Evolutionary conservation across 2,113 vertebrate genomes (phyloP).

Genomic region (Trematomus loennbergii): DNA sequence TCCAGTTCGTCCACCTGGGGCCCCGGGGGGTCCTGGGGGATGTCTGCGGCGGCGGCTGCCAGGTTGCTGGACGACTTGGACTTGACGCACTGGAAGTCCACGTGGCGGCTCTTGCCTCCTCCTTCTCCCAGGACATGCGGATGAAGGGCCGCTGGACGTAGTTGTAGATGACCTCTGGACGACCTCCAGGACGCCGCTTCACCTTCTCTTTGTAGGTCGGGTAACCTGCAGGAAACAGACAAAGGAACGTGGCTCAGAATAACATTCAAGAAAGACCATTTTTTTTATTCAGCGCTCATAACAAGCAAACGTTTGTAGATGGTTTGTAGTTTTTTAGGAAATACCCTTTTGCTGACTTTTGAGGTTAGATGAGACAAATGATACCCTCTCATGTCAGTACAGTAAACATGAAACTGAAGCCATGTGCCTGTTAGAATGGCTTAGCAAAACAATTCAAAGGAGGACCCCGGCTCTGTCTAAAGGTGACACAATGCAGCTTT

Average conservation of each 20-base stretch:
- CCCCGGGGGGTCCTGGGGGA: conserved; percentile 94
- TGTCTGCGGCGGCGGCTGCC: conserved; percentile 94
- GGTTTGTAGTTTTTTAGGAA: too few relatives aligned
- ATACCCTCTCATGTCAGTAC: too few relatives aligned
- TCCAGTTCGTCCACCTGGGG: conserved; percentile 98
- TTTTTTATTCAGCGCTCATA: not conserved
- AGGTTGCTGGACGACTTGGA: conserved; percentile 98
- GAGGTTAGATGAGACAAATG: too few relatives aligned
- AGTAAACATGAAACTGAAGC: too few relatives aligned
- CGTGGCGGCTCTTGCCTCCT: conserved; percentile 97
- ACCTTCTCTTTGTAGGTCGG: conserved; percentile 99
- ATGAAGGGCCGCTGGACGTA: conserved; percentile 99
- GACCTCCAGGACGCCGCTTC: conserved; percentile 95
- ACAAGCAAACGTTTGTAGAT: not conserved
- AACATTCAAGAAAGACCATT: not conserved
- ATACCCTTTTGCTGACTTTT: too few relatives aligned
- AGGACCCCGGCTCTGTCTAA: too few relatives aligned
- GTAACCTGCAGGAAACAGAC: conserved; percentile 83
- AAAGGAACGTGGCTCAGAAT: not conserved
- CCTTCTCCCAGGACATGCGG: conserved; percentile 99
- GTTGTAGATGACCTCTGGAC: conserved; percentile 99
- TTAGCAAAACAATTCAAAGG: too few relatives aligned
- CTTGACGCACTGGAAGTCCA: conserved; percentile 99
- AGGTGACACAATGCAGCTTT: too few relatives aligned
- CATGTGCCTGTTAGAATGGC: too few relatives aligned